Evolutionary conservation across 2,113 vertebrate genomes (phyloP).

Genomic region (Lophura nycthemera): DNA sequence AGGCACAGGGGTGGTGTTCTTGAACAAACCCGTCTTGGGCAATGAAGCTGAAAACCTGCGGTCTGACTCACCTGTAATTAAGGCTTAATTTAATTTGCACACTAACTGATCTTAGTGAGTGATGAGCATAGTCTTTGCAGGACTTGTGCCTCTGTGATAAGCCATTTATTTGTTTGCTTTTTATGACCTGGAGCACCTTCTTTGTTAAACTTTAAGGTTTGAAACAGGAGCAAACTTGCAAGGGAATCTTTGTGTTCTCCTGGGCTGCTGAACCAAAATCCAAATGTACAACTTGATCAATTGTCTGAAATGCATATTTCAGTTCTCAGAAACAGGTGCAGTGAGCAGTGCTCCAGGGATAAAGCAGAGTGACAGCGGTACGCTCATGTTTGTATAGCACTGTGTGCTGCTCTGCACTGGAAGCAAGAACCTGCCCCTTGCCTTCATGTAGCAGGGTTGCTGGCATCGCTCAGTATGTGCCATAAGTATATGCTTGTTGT

Average conservation of each 20-base stretch:
- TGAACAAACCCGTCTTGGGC: not conserved
- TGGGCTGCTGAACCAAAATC: not conserved
- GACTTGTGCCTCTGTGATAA: not conserved
- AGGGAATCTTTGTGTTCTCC: not conserved
- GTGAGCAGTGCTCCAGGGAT: accelerated
- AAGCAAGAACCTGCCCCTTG: slow-evolving; percentile 6
- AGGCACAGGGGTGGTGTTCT: not conserved
- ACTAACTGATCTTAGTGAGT: not conserved
- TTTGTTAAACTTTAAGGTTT: not conserved
- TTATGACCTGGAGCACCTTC: not conserved
- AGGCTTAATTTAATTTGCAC: not conserved
- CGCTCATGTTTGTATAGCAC: not conserved
- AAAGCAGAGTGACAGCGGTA: not conserved
- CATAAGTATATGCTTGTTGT: slow-evolving; percentile 15
- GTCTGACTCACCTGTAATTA: not conserved
- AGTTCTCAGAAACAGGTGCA: not conserved
- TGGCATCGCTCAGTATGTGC: not conserved
- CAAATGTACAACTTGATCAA: not conserved
- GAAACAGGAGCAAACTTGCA: not conserved
- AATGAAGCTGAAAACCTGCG: not conserved
- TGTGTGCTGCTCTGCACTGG: not conserved
- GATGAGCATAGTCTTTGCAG: not conserved
- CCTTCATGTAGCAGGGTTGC: not conserved
- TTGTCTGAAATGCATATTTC: not conserved
- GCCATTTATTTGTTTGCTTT: not conserved